Evolutionary conservation across 1,140 invertebrate genomes (phyloP), one percentile per base, ranked within the genome.

Genomic region (Leptestheria dahalacensis): DNA sequence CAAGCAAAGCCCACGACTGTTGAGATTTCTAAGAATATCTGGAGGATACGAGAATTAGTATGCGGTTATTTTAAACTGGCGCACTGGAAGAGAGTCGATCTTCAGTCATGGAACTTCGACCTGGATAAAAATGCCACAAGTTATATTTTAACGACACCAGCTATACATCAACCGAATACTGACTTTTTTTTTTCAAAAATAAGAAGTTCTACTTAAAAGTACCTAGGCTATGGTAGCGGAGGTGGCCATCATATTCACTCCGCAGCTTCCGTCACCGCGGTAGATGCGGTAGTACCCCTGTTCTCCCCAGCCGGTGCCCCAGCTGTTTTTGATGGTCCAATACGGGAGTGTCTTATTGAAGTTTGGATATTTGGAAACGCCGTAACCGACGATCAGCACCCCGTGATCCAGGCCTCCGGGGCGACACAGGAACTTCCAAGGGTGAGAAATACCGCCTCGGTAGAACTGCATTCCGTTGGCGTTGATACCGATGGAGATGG

Each of bases 401-500:
- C 93, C 91, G 69, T 94, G 91, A 73, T 95, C 88, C 18, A 94
- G 71, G 71, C 81, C 80, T 1, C 78, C 75, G 0, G 86, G 85
- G 68, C 75, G 82, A 69, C 93, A 97, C 11, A 98, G 74, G 63
- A 91, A 81, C 66, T 85, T 87, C 75, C 81, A 88, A 0, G 95
- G 95, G 78, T 98, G 93, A 0, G 91, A 93, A 10, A 98, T 82
- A n/a, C 95, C 95, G 26, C 93, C 20, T 46, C 29, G 20, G 15
- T 48, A 41, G 64, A 60, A 64, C 62, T 95, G 91, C 88, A 99
- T 96, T 1, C 90, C 91, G 75, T 95, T 94, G 0, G 96, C 95
- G 73, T 99, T 98, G 56, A 99, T 88, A 20, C 86, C 95, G 71
- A 99, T 94, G 11, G 93, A 91, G 64, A 99, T 92, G 0, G 95